Evolutionary conservation across 2,113 vertebrate species (phyloP).

Genomic region (Apteryx mantelli): DNA sequence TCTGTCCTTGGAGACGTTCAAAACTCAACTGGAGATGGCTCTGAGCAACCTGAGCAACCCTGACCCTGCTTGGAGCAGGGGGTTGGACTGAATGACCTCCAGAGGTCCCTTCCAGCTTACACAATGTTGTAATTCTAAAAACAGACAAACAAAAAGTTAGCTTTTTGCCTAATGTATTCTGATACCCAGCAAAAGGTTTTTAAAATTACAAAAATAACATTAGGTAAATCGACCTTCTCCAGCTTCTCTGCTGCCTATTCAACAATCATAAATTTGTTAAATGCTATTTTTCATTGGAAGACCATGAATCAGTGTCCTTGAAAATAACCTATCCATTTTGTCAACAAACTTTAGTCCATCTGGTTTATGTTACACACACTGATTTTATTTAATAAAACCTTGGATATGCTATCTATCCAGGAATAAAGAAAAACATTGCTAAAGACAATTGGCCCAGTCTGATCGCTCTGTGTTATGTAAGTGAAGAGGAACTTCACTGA

Average conservation of each 20-base stretch:
- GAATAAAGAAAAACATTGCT: conserved; percentile 12
- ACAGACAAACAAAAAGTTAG: not conserved
- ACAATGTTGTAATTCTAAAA: not conserved
- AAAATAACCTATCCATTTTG: conserved; percentile 21
- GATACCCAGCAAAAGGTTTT: not conserved
- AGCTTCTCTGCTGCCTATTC: not conserved
- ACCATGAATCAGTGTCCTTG: not conserved
- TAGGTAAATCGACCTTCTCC: not conserved
- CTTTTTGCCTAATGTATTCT: not conserved
- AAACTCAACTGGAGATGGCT: not conserved
- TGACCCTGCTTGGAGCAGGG: not conserved
- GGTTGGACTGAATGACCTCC: not conserved
- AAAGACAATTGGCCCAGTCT: not conserved
- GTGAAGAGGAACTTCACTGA: not conserved
- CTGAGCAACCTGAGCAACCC: not conserved
- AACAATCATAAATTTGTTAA: not conserved
- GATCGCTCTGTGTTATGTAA: not conserved
- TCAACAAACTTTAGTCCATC: not conserved
- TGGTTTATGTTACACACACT: not conserved
- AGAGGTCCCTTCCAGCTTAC: not conserved
- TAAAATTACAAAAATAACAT: not conserved
- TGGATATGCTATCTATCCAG: conserved; percentile 2
- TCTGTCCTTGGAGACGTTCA: not conserved
- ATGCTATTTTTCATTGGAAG: not conserved
- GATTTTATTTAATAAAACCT: conserved; percentile 35